A percentile compares a stretch with the other conserved stretches of the same genome.
Conservation (phyloP, 2,888 invertebrate species). For the Muscina levida region DNA sequence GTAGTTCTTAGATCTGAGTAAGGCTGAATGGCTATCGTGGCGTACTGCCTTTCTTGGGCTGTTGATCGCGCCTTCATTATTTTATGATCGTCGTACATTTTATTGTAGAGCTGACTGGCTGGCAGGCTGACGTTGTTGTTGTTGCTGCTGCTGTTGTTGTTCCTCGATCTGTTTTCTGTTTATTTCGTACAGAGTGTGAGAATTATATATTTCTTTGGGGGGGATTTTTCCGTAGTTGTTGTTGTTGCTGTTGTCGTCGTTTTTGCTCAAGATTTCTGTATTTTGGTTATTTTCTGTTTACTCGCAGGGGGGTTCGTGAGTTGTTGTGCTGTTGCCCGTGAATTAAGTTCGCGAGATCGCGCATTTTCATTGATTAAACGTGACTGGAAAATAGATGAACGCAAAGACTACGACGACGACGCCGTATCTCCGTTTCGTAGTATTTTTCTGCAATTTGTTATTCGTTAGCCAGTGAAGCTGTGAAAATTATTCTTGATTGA, state of each 20-base stretch:
- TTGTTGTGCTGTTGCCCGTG: conserved; percentile 61
- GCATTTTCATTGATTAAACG: conserved; percentile 33
- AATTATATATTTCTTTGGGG: conserved; percentile 33
- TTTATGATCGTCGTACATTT: conserved; percentile 38
- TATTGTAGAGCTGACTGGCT: not conserved
- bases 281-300: conserved; percentile 36
- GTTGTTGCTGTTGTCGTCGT: conserved; percentile 34
- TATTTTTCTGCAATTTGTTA: not conserved
- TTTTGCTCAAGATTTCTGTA: conserved; percentile 30
- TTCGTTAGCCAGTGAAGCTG: not conserved
- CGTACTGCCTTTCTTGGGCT: conserved; percentile 5
- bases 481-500: conserved; percentile 1
- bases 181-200: conserved; percentile 11
- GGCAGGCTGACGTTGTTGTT: too few species aligned
- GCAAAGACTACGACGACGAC: too few species aligned
- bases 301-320: conserved; percentile 60
- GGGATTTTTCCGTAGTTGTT: not conserved
- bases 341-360: conserved; percentile 64
- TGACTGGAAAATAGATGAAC: conserved; percentile 24
- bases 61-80: conserved; percentile 27
- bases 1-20: too few species aligned
- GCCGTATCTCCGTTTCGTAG: not conserved
- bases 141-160: conserved; percentile 3
- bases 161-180: not conserved
- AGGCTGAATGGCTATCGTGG: not conserved